Base-by-base conservation (phyloP, 2,113 vertebrate species). In the Onychostoma macrolepis region DNA sequence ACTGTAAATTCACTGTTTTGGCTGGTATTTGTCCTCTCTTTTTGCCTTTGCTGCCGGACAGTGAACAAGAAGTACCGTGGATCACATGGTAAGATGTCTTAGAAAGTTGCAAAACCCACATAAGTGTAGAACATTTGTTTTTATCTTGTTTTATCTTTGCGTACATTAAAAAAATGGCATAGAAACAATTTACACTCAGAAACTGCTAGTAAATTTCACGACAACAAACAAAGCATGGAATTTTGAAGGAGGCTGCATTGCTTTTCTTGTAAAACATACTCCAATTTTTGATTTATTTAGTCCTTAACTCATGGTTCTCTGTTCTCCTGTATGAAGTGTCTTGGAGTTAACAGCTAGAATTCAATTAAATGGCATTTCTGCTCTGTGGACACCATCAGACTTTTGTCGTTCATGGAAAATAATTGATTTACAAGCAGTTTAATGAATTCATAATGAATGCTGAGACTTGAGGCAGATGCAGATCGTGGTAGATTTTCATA, bases 51-150 rank as follows among this genome's bases (percentile, higher is more conserved):
- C 89, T 90, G 24, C 87, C 81, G 87, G 90, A 88, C 87, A 76
- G 83, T 82, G 86, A 90, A 87, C 43, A 90, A 77, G 88, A 92
- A 80, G 88, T 88, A 75, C 28, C 88, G 88, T 75, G 88, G 87
- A 87, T 77, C 76, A 38, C 83, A 89, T 80, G 83, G 78, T 86
- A 87, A 48, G 63, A 87, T 45, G 53, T 80, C 71, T 83, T 77
- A 43, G 58, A 72, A 41, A 81, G 80, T 58, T 80, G 9, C 75
- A 74, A 67, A 65, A 72, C 28, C 15, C 48, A 78, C n/a, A 72
- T 36, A 10, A 43, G 48, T 63, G 53, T 13, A 83, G 24, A 33
- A 13, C 9, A 36, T 82, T 61, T 86, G 6, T 24, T n/a, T 50
- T 61, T 48, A 36, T 63, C 21, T 43, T 74, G 21, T 74, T 76